These are phyloP conservation scores for Hylaea fasciaria DNA, from an alignment of 2,888 invertebrate species.

Conservation along the genomic window DNA sequence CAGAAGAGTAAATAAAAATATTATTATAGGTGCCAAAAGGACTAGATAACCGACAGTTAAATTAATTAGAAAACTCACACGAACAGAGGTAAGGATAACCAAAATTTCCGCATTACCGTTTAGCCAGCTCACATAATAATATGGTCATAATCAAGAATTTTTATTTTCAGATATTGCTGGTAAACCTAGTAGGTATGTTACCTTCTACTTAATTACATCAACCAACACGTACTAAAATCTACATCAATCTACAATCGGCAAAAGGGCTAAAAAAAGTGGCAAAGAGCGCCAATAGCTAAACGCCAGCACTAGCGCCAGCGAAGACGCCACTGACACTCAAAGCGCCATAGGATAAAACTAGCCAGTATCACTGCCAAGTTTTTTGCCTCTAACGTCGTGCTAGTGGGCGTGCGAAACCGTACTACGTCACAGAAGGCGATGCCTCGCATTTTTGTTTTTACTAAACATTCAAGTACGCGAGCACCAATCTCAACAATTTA, in stretches of 20 bases:
- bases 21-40: no score
- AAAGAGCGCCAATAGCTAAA: conserved; percentile 24
- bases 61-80: no score
- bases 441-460: conserved; percentile 29
- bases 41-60: no score
- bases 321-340: conserved; percentile 59
- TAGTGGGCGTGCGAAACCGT: conserved; percentile 60
- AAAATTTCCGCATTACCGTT: no score
- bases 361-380: conserved; percentile 70
- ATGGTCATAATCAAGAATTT: no score
- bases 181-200: no score
- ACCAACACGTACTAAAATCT: no score
- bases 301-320: conserved; percentile 50
- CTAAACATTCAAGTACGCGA: conserved; percentile 32
- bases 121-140: no score
- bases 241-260: conserved; percentile 4
- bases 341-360: conserved; percentile 69
- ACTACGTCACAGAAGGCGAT: conserved; percentile 54
- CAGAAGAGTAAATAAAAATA: no score
- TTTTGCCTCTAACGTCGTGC: conserved; percentile 61
- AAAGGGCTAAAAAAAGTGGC: conserved; percentile 23
- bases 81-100: no score
- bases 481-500: conserved; percentile 30
- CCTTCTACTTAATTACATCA: no score
- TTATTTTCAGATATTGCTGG: no score